Evolutionary conservation across 2,888 invertebrate genomes (phyloP), one percentile per base, ranked within the genome.

Genomic region (Isotomurus palustris): DNA sequence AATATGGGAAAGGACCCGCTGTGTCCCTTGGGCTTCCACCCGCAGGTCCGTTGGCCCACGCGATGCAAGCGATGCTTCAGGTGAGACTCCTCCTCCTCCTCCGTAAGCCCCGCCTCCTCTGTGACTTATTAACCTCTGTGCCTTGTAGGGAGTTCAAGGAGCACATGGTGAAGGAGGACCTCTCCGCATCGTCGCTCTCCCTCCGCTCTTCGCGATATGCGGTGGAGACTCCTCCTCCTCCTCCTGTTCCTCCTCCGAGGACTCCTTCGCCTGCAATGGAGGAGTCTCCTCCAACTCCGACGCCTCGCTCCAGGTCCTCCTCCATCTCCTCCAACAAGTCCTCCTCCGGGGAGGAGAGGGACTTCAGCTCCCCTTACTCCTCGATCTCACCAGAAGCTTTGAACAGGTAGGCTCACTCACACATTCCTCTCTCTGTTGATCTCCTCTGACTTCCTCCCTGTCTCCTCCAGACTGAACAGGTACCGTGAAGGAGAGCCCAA

Each of bases 31-130:
- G 93, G 93, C 44, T 93, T 93, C 77, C 91, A 92, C 79, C 92
- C 93, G 60, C 92, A 93, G 79, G 90, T 91, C 71, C 84, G 91
- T 73, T 91, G 91, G 88, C 92, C 92, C 48, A 91, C 91, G 57
- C 82, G 91, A 73, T 92, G 92, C 79, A 92, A 92, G 78, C 81
- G 92, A 72, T 93, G 92, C 77, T 92, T 91, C 81, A 83, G 87
- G 83, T 84, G 76, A 70, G 64, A 3, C 17, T 36, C 10, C 24
- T 27, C 12, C 2, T 40, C 19, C 17, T 6, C 3, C 25, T 52
- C 27, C 14, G n/a, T n/a, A n/a, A n/a, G n/a, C n/a, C n/a, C n/a
- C n/a, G n/a, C n/a, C n/a, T n/a, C n/a, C n/a, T n/a, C n/a, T n/a
- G n/a, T n/a, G n/a, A n/a, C n/a, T n/a, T n/a, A n/a, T n/a, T n/a